Base-by-base conservation (phyloP, 2,113 vertebrate species). In the Agapornis roseicollis region DNA sequence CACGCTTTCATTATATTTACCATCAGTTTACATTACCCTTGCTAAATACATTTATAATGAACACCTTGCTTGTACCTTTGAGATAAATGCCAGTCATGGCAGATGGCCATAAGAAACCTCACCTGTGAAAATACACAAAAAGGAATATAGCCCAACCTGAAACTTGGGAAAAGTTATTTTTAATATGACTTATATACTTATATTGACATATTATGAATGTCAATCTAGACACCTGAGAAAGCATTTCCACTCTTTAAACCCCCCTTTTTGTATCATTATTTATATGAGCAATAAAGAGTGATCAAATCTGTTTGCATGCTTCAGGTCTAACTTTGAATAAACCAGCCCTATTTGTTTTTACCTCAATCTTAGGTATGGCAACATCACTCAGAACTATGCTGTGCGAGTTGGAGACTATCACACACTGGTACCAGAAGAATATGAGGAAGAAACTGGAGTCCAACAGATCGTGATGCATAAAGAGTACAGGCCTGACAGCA, bases 321-420 rank as follows among this genome's bases (percentile, higher is more conserved):
- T 56, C 61, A 49, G 22, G 37, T 22, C 17, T 37, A 55, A 39
- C 28, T 91, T 22, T 39, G n/a, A 52, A 23, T 7, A 50, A 90
- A 16, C 23, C 58, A 80, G 42, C 35, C 39, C 64, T 74, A 0
- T 80, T 69, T 79, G 58, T 50, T 63, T 76, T 56, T 50, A 27
- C 50, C 55, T 84, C 74, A 13, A 80, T 22, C 85, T 79, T 96
- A 99, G 99, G 97, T 99, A 99, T 5, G 99, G 99, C 44, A 99
- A 99, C 97, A 98, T 92, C 97, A 99, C 98, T 7, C 98, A 94
- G 82, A 98, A 95, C 93, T 99, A 99, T 5, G 98, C 98, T 22
- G 98, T 99, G 24, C 98, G 99, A 49, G 98, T 99, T 12, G 99
- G 99, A 8, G 99, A 99, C 97, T 99, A 99, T 60, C 99, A 99